A percentile compares a stretch with the other conserved stretches of the same genome.
phyloP scores from a whole-genome alignment of 1,140 invertebrate species.

The Drosophila lini region DNA sequence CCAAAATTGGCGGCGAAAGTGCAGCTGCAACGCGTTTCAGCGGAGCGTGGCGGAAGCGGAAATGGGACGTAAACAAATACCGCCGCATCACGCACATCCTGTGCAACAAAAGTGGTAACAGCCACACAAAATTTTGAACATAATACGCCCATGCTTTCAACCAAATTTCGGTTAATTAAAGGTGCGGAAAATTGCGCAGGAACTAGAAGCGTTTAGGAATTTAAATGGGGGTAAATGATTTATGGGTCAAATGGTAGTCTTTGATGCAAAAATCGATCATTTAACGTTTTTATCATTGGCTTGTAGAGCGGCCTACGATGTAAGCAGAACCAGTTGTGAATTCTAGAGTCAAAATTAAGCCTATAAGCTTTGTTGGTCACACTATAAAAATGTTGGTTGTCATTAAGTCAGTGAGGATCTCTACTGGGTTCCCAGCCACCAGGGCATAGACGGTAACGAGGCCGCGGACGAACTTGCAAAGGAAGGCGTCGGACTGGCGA shows the following conservation, averaged over 20 bases:
- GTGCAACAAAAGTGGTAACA: constrained; percentile 34
- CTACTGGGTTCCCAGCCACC: too few relatives aligned
- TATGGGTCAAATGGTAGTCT: background rate
- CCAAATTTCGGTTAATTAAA: constrained; percentile 1
- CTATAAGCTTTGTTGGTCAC: background rate
- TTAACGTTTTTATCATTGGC: background rate
- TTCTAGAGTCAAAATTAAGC: background rate
- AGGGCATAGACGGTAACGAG: too few relatives aligned
- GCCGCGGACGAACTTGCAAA: too few relatives aligned
- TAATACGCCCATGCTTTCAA: background rate
- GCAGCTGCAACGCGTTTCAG: constrained; percentile 34
- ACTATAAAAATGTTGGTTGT: background rate
- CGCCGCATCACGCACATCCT: constrained; percentile 64
- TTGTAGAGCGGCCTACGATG: background rate
- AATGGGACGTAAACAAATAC: constrained; percentile 74
- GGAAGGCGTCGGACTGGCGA: too few relatives aligned
- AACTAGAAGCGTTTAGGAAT: background rate
- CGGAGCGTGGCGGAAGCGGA: constrained; percentile 56
- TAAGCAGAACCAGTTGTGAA: background rate
- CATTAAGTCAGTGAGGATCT: too few relatives aligned
- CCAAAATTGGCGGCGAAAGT: constrained; percentile 4
- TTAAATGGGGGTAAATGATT: background rate
- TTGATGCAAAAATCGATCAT: too few relatives aligned
- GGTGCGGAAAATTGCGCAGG: background rate
- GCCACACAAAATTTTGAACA: constrained; percentile 9